Evolutionary conservation across 2,797 vertebrate genomes (phyloP).

Genomic region (Esox lucius): DNA sequence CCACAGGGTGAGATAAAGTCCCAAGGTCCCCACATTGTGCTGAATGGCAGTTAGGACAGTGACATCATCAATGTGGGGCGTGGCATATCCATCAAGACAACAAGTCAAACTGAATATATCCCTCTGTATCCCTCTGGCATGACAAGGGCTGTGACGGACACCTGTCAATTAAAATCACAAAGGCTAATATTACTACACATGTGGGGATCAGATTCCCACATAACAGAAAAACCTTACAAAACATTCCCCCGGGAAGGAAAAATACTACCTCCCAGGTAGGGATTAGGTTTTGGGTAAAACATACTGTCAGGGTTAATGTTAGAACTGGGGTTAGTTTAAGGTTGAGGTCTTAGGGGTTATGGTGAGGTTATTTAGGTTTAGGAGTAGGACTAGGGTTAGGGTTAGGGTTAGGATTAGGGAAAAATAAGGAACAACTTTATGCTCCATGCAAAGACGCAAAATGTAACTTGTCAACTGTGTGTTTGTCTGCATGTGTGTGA

Average conservation of each 20-base stretch:
- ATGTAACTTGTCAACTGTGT: background rate
- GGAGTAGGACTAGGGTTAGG: too few species aligned
- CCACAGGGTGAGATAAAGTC: background rate
- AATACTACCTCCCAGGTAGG: too few species aligned
- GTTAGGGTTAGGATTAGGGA: background rate
- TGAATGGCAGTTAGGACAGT: background rate
- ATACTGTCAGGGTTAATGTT: conserved; percentile 30
- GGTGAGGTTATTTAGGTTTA: too few species aligned
- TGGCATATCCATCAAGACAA: conserved; percentile 49
- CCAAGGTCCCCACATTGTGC: background rate
- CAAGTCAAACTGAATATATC: conserved; percentile 37
- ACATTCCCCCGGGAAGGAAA: too few species aligned
- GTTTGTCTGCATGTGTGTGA: background rate
- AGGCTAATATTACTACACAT: too few species aligned
- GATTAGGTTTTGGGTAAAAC: too few species aligned
- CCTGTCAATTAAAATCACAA: conserved; percentile 56
- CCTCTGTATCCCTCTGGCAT: conserved; percentile 20
- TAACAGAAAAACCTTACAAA: too few species aligned
- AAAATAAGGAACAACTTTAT: too few species aligned
- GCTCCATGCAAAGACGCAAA: too few species aligned
- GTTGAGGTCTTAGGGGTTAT: too few species aligned
- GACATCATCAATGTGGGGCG: conserved; percentile 50
- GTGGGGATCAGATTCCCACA: too few species aligned
- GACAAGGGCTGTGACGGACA: conserved; percentile 55
- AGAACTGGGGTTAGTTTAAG: too few species aligned